phyloP scores from a whole-genome alignment of 2,113 vertebrate genomes.

The Pangasianodon gigas region DNA sequence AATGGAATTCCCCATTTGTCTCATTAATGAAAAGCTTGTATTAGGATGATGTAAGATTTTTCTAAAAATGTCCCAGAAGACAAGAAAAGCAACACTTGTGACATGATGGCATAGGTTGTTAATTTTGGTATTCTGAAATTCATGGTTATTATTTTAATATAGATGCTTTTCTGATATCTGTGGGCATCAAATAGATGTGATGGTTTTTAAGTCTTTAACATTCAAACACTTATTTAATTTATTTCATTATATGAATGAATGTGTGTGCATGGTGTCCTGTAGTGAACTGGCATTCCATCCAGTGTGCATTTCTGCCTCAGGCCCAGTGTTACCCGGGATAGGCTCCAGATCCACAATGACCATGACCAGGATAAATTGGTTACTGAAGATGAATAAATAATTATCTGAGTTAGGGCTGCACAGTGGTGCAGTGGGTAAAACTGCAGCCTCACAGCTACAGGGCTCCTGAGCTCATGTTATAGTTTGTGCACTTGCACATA shows the following conservation, averaged over 20 bases:
- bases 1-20: constrained; percentile 10
- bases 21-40: constrained; percentile 37
- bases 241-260: background rate
- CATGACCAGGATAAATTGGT: background rate
- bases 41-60: constrained; percentile 36
- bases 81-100: background rate
- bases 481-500: background rate
- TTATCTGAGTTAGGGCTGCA: background rate
- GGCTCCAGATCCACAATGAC: background rate
- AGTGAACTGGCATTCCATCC: background rate
- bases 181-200: background rate
- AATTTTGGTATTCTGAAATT: background rate
- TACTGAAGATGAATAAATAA: background rate
- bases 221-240: background rate
- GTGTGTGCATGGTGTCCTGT: background rate
- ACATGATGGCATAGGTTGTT: background rate
- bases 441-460: background rate
- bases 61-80: background rate
- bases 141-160: background rate
- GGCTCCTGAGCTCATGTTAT: background rate
- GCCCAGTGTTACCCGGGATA: background rate
- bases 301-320: background rate
- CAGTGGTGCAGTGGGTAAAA: background rate
- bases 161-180: background rate
- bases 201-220: background rate